Conservation (phyloP, 2,888 invertebrate genomes). For the Leptarthrus brevirostris region DNA sequence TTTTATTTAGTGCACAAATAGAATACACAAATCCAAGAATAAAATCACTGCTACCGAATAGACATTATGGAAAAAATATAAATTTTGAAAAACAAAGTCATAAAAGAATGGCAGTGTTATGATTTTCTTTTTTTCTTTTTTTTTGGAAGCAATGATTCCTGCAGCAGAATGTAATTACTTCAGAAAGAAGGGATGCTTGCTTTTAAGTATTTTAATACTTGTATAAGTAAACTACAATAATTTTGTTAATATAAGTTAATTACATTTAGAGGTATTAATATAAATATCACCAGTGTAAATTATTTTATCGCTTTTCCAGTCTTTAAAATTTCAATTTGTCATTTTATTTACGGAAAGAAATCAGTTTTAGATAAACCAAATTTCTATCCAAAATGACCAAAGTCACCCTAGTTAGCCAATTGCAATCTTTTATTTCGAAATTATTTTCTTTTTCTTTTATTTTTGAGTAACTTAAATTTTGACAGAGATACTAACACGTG, state of each 20-base stretch:
- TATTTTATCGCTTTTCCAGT: conserved; percentile 44
- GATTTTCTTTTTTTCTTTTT: too few species aligned
- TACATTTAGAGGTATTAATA: conserved; percentile 39
- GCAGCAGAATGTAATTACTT: not conserved
- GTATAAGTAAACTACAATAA: conserved; percentile 13
- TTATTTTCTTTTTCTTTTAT: too few species aligned
- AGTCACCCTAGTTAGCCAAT: too few species aligned
- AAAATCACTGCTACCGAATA: not conserved
- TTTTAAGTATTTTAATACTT: too few species aligned
- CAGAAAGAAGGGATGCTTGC: too few species aligned
- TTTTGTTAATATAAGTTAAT: conserved; percentile 19
- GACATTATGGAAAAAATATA: not conserved
- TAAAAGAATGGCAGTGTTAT: conserved; percentile 36
- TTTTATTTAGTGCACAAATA: too few species aligned
- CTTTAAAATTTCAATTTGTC: conserved; percentile 34
- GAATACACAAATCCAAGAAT: not conserved
- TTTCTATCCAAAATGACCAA: too few species aligned
- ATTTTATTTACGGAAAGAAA: too few species aligned
- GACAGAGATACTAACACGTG: conserved; percentile 20
- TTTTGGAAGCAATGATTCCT: conserved; percentile 8
- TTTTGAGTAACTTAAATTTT: not conserved
- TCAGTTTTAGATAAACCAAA: too few species aligned
- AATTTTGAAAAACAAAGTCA: not conserved
- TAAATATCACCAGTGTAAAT: conserved; percentile 46
- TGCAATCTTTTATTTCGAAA: not conserved